Base-by-base conservation (phyloP, 1,140 invertebrate species). In the Zaprionus kolodkinae region DNA sequence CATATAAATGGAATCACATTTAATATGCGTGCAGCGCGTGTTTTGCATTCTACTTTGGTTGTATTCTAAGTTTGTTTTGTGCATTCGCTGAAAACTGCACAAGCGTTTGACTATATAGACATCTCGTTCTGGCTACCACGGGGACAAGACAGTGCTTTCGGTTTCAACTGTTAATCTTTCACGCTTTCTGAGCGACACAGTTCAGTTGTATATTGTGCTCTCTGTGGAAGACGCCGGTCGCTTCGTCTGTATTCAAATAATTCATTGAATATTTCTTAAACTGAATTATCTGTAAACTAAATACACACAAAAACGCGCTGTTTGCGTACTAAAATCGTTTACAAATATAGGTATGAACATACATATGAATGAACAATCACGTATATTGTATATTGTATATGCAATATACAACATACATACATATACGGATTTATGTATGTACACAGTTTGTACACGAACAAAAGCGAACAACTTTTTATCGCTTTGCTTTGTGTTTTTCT, bases 61-160 rank as follows among this genome's bases (percentile, higher is more conserved):
- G 40, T 6, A 43, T 25, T 55, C 52, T 1, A 6, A 13, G 25
- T 55, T 30, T 9, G 21, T 6, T 57, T 15, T 59, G 30, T 56
- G 52, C 36, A 65, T 12, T 27, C n/a, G 6, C 13, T n/a, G 17
- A 40, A 21, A 43, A 52, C 9, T 43, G n/a, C 17, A 5, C 17
- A 38, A 9, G 17, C 11, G 3, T 25, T 50, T 17, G 35, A 11
- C 11, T 55, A 3, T 65, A 10, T 35, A 13, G 36, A n/a, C 36
- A 45, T 57, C 54, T 57, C 64, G 12, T 38, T 67, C 35, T 15
- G n/a, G 45, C 64, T 25, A 15, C 7, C 27, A n/a, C 7, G n/a
- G 33, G 21, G 7, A 35, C 0, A 17, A 15, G 7, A 1, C 17
- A 17, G 45, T 6, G 10, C 3, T 50, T 21, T 12, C 6, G 15